Evolutionary conservation across 2,888 invertebrate genomes (phyloP).

Genomic region (Phymatocera aterrima): DNA sequence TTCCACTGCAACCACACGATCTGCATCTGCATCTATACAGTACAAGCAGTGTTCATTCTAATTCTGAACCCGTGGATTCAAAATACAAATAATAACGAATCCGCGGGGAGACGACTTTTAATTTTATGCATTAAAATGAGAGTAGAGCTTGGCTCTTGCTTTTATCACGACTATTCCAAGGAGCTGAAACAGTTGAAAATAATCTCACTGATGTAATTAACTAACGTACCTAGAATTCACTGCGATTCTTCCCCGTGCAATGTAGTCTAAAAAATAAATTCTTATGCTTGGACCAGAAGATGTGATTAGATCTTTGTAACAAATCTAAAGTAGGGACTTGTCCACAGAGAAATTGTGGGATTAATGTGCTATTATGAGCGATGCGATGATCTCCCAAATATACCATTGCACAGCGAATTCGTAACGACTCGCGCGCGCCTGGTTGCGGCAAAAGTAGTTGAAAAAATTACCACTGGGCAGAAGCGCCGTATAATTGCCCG

Average conservation of each 20-base stretch:
- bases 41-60: not conserved
- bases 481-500: too few species aligned
- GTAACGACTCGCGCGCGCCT: not conserved
- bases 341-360: too few species aligned
- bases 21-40: not conserved
- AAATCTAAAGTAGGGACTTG: not conserved
- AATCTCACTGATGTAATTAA: not conserved
- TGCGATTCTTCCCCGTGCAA: not conserved
- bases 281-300: too few species aligned
- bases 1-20: too few species aligned
- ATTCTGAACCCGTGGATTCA: not conserved
- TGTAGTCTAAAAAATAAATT: not conserved
- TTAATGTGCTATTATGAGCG: too few species aligned
- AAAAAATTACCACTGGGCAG: not conserved
- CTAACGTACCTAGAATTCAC: not conserved
- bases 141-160: too few species aligned
- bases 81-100: not conserved
- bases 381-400: not conserved
- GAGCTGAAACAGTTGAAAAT: not conserved
- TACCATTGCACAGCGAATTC: not conserved
- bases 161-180: not conserved
- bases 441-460: not conserved
- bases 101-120: too few species aligned
- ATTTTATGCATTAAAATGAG: too few species aligned
- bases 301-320: not conserved